Evolutionary conservation across 2,113 vertebrate species (phyloP).

Genomic region (Oceanites oceanicus): DNA sequence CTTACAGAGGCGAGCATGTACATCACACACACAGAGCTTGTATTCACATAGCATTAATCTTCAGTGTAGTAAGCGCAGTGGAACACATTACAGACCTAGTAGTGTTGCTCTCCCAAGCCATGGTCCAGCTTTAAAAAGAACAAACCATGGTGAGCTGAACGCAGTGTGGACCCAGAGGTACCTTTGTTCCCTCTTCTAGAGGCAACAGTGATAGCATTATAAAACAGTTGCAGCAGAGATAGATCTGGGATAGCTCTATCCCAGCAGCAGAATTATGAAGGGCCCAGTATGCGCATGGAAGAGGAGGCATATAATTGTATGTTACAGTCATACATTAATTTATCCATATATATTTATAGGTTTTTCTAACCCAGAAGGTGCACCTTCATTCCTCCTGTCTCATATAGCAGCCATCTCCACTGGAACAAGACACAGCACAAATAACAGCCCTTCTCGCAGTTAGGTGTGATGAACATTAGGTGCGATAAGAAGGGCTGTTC

Average conservation of each 20-base stretch:
- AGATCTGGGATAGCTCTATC: background rate
- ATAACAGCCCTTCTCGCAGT: background rate
- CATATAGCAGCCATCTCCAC: background rate
- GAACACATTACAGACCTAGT: background rate
- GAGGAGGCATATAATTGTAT: background rate
- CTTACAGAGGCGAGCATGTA: rapidly evolving
- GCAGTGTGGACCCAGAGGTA: background rate
- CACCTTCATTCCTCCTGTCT: background rate
- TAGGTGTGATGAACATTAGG: background rate
- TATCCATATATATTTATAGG: background rate
- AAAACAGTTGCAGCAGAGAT: background rate
- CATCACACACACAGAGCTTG: background rate
- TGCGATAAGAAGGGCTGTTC: background rate
- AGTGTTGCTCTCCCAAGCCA: background rate
- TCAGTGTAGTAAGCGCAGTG: background rate
- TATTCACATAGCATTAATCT: background rate
- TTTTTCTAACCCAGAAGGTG: background rate
- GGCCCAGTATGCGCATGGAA: background rate
- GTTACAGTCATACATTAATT: background rate
- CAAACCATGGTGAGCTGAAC: background rate
- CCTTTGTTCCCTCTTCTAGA: background rate
- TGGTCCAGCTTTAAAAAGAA: background rate
- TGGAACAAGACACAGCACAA: background rate
- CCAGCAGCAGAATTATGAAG: background rate
- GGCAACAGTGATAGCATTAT: background rate